Evolutionary conservation across 2,113 vertebrate genomes (phyloP), one percentile per base, ranked within the genome.

Genomic region (Poecile atricapillus): DNA sequence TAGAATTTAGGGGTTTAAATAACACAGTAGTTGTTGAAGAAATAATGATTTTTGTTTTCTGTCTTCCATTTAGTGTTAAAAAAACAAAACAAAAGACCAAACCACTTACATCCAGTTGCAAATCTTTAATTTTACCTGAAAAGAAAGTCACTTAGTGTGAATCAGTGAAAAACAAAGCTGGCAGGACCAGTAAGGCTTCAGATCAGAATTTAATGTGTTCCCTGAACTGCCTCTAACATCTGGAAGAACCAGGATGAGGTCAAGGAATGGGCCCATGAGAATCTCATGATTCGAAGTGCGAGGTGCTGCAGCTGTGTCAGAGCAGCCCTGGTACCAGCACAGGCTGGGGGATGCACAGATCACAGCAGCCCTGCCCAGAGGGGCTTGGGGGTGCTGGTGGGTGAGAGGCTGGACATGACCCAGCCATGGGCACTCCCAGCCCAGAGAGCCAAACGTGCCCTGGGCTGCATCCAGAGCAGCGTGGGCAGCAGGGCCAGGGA

Each of bases 311-410:
- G 3, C 7, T 53, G 21, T 2, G 14, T 53, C 15, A 12, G 39
- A 1, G n/a, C 30, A 47, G 2, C 6, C 20, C 39, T 12, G 20
- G 7, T 27, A 10, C 3, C 33, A 68, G 0, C 31, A 1, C 24
- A 41, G 53, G 28, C 8, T 59, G 19, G 24, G 22, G 33, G 5
- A 37, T 25, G 53, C 1, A 13, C 39, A 75, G 46, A 22, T 35
- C 11, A 25, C 5, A 68, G 39, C 62, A 83, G 46, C 53, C 46
- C n/a, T 82, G 46, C n/a, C 2, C 3, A n/a, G 46, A 47, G 75
- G 78, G n/a, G 1, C 7, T 7, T 52, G 53, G 16, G 46, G 24
- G 3, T n/a, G n/a, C 69, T 75, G 77, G 5, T 5, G 52, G 28
- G 0, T 39, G 68, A 81, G 77, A 67, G 77, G 44, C 60, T 82